phyloP scores from a whole-genome alignment of 2,888 invertebrate genomes.

The Patella depressa region DNA sequence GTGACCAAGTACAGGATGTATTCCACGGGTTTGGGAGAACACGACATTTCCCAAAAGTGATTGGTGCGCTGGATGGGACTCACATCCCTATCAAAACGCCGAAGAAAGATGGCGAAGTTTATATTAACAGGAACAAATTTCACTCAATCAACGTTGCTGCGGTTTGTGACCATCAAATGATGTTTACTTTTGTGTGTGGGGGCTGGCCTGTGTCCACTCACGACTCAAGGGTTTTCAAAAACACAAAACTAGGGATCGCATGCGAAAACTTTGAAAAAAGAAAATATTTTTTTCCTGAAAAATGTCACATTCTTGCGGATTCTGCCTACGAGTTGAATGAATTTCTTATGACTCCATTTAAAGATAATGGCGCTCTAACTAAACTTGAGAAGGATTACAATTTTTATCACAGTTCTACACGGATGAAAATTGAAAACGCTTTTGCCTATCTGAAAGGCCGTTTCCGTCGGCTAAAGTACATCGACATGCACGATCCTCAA shows the following conservation, averaged over 20 bases:
- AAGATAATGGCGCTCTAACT: too few relatives aligned
- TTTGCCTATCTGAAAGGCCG: too few relatives aligned
- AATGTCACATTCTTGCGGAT: too few relatives aligned
- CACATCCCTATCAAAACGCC: slow-evolving; percentile 11
- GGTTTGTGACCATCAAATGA: slow-evolving; percentile 6
- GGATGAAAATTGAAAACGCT: too few relatives aligned
- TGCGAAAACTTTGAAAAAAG: slow-evolving; percentile 6
- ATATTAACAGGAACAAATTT: slow-evolving; percentile 9
- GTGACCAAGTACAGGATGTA: not conserved
- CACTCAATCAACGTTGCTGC: slow-evolving; percentile 13
- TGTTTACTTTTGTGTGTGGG: slow-evolving; percentile 11
- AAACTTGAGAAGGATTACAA: too few relatives aligned
- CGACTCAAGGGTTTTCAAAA: slow-evolving; percentile 14
- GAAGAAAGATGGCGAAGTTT: too few relatives aligned
- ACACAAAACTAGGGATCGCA: slow-evolving; percentile 11
- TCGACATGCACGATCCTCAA: slow-evolving; percentile 1
- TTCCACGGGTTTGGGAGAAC: slow-evolving; percentile 4
- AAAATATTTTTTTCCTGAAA: too few relatives aligned
- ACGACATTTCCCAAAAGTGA: slow-evolving; percentile 13
- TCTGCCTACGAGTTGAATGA: too few relatives aligned
- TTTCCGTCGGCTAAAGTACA: slow-evolving; percentile 15
- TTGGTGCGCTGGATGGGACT: slow-evolving; percentile 14
- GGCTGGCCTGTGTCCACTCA: slow-evolving; percentile 10
- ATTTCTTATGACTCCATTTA: too few relatives aligned
- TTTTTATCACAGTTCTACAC: too few relatives aligned